phyloP scores from a whole-genome alignment of 1,140 invertebrate genomes.

The Melipona quadrifasciata region DNA sequence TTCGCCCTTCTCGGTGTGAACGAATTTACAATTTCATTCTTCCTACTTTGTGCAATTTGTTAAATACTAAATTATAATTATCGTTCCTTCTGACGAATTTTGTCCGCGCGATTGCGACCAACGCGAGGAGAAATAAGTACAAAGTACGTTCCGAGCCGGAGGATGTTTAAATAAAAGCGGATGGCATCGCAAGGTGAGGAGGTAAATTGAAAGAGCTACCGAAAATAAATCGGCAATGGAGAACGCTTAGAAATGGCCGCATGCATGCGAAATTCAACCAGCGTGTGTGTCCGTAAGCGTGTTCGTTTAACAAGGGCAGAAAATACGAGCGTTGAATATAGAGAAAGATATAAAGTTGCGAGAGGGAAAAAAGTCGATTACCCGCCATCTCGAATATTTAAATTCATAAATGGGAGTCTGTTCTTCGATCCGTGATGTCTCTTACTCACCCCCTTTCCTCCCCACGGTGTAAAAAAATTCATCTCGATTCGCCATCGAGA shows the following conservation, averaged over 20 bases:
- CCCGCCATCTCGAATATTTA: constrained; percentile 63
- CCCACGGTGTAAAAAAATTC: background rate
- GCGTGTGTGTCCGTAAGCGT: constrained; percentile 54
- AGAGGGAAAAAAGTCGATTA: constrained; percentile 12
- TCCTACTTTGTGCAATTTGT: too few species aligned
- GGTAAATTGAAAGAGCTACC: constrained; percentile 41
- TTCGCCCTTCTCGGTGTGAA: too few species aligned
- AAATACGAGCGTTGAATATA: constrained; percentile 53
- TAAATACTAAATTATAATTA: too few species aligned
- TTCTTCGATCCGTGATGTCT: constrained; percentile 16
- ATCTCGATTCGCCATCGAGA: background rate
- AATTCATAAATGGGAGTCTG: constrained; percentile 61
- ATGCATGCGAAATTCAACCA: constrained; percentile 73
- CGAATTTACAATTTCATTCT: too few species aligned
- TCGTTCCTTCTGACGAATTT: background rate
- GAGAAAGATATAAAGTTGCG: constrained; percentile 39
- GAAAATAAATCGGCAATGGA: constrained; percentile 58
- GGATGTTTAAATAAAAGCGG: constrained; percentile 1
- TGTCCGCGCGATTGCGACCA: background rate
- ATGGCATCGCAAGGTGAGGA: background rate
- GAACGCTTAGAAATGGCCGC: constrained; percentile 75
- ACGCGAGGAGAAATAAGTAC: too few species aligned
- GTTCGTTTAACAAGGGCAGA: constrained; percentile 62
- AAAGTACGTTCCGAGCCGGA: too few species aligned
- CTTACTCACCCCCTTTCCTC: background rate